These are phyloP conservation scores for Stenolophus ochropezus DNA, from an alignment of 2,888 invertebrate species.

Conservation along the genomic window DNA sequence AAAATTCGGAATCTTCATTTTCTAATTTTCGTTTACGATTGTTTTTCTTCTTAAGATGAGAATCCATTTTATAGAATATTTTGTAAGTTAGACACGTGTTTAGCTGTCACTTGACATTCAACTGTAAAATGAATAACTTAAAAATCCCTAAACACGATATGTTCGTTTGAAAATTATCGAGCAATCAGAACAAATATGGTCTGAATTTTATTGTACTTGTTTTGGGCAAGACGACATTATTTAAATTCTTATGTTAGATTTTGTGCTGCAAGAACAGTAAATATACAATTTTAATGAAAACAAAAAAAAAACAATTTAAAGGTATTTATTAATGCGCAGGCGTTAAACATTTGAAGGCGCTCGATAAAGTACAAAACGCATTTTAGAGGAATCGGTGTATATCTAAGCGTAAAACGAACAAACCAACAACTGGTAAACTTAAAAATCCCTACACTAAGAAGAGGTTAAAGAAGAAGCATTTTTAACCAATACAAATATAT, in stretches of 20 bases:
- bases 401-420: too few relatives aligned
- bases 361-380: too few relatives aligned
- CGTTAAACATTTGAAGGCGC: too few relatives aligned
- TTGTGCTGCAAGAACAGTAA: too few relatives aligned
- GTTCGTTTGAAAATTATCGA: neutral
- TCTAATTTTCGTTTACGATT: constrained; percentile 69
- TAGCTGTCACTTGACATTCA: constrained; percentile 33
- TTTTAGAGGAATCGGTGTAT: too few relatives aligned
- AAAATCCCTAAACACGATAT: neutral
- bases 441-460: neutral
- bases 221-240: too few relatives aligned
- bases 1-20: constrained; percentile 62
- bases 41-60: constrained; percentile 28
- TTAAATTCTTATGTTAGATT: too few relatives aligned
- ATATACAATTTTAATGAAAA: too few relatives aligned
- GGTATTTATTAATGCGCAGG: too few relatives aligned
- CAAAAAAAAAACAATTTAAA: too few relatives aligned
- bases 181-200: neutral
- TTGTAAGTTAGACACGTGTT: constrained; percentile 36
- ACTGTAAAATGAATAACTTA: constrained; percentile 10
- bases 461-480: neutral
- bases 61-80: constrained; percentile 42
- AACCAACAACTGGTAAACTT: too few relatives aligned
- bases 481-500: constrained; percentile 22
- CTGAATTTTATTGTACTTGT: too few relatives aligned